phyloP scores from a whole-genome alignment of 2,888 invertebrate genomes.

The Crossocerus cetratus region DNA sequence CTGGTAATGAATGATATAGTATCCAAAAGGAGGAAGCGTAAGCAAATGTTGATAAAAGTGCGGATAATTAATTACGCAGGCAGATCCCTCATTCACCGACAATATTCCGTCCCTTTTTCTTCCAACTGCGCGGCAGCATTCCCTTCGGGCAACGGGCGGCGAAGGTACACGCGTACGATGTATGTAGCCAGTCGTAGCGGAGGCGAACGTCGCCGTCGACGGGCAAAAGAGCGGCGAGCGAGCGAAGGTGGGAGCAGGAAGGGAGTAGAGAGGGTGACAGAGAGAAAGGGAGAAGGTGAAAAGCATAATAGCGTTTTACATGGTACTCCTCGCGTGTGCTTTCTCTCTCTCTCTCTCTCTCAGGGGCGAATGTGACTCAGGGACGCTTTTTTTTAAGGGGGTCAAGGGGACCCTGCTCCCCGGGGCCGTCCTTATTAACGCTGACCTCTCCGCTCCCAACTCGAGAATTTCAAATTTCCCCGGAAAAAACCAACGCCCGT shows the following conservation, averaged over 20 bases:
- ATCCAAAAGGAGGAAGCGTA: too few relatives aligned
- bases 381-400: constrained; percentile 67
- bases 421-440: constrained; percentile 60
- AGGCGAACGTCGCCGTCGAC: constrained; percentile 24
- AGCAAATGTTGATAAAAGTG: too few relatives aligned
- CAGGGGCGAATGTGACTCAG: constrained; percentile 58
- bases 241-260: too few relatives aligned
- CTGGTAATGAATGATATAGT: too few relatives aligned
- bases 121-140: constrained; percentile 9
- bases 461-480: constrained; percentile 48
- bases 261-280: background rate
- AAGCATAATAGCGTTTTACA: constrained; percentile 47
- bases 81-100: background rate
- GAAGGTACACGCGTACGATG: too few relatives aligned
- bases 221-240: constrained; percentile 15
- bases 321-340: constrained; percentile 47
- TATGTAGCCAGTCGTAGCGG: too few relatives aligned
- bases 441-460: constrained; percentile 29
- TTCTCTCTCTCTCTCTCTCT: constrained; percentile 25
- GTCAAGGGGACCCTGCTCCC: constrained; percentile 68
- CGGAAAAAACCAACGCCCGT: constrained; percentile 16
- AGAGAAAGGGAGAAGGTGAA: constrained; percentile 25
- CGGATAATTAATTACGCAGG: too few relatives aligned
- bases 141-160: background rate
- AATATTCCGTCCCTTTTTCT: background rate